These are phyloP conservation scores for Leptosomus discolor DNA, from an alignment of 2,113 vertebrate species.

Conservation along the genomic window DNA sequence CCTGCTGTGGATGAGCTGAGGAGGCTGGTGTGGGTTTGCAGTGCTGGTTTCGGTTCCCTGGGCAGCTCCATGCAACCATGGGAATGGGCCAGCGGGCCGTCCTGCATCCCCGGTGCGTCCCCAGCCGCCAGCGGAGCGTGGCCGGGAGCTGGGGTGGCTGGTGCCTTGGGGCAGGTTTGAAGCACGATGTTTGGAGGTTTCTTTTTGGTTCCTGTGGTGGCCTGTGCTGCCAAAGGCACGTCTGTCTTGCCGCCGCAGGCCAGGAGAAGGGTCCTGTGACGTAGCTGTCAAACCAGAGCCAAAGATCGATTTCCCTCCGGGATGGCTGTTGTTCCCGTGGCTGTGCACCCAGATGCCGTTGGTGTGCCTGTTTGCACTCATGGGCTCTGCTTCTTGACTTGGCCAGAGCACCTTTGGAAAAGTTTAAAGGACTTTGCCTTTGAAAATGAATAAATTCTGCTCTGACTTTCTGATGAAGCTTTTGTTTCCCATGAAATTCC, in stretches of 20 bases:
- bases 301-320: neutral
- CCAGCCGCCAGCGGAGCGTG: neutral
- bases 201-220: neutral
- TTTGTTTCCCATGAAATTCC: neutral
- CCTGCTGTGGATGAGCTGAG: neutral
- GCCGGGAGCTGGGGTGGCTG: neutral
- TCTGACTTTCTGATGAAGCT: neutral
- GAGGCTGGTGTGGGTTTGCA: neutral
- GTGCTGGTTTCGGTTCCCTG: neutral
- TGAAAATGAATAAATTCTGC: neutral
- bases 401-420: neutral
- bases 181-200: neutral
- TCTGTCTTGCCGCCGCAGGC: neutral
- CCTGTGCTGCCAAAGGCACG: neutral
- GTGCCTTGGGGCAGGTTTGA: neutral
- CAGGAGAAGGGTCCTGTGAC: neutral
- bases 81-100: rapidly evolving
- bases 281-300: neutral
- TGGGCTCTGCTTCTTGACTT: rapidly evolving
- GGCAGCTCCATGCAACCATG: neutral
- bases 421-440: neutral
- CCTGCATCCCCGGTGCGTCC: neutral
- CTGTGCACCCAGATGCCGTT: neutral
- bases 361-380: neutral
- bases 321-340: neutral